Evolutionary conservation across 2,113 vertebrate genomes (phyloP), one percentile per base, ranked within the genome.

Genomic region (Meleagris gallopavo): DNA sequence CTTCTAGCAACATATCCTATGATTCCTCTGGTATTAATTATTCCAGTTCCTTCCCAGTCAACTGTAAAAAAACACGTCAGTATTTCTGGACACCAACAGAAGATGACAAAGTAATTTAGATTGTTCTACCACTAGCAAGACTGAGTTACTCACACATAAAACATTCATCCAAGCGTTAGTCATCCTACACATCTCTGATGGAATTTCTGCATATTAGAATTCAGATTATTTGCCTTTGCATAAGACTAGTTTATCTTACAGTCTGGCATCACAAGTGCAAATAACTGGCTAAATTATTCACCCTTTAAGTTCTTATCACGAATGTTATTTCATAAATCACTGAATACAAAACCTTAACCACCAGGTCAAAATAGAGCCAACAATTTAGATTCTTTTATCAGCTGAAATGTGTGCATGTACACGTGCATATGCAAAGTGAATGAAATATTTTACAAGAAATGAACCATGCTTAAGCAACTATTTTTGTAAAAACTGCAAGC

Each of bases 51-150:
- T 91, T 88, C 45, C 45, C 88, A 93, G 54, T 80, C 89, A 93
- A 70, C 64, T 95, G 93, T 80, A 90, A 94, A 91, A 96, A 86
- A 80, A 85, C 78, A 85, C 94, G 79, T 73, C 85, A 66, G 64
- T 87, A 65, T 89, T 94, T 85, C 71, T 70, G 50, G 54, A 45
- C 60, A 58, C 15, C 58, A 88, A 79, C 58, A 24, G 62, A 85
- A 90, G 40, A 82, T 54, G 38, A 75, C 70, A 40, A 72, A 65
- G 48, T 34, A 66, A 93, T 83, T 88, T 83, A 58, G 36, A 50
- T 79, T 58, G 55, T 16, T 27, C 80, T 70, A 72, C 70, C 71
- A 62, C 67, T 21, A n/a, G 60, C 45, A 73, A 88, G 64, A 73
- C 54, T 0, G 0, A 90, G 27, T 73, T 74, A 48, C 11, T 21